Evolutionary conservation across 2,113 vertebrate species (phyloP).

Genomic region (Alexandromys fortis): DNA sequence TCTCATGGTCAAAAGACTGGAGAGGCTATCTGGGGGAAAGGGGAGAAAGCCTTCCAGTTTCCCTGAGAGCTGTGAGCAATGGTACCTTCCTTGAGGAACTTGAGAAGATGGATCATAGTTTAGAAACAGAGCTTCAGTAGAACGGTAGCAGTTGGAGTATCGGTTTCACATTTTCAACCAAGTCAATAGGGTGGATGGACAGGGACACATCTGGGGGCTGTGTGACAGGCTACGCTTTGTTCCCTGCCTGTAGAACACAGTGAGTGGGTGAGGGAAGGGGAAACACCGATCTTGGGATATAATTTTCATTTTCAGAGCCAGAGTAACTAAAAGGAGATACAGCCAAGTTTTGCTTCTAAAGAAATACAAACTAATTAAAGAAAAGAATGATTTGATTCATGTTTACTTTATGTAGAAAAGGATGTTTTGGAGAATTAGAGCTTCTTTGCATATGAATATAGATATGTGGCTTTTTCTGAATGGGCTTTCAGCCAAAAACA

Average conservation of each 20-base stretch:
- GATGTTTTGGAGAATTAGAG: conserved; percentile 33
- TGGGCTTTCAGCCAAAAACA: conserved; percentile 39
- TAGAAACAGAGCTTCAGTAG: background rate
- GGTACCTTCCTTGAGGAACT: background rate
- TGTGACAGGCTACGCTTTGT: background rate
- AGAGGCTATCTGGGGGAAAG: background rate
- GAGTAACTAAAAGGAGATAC: background rate
- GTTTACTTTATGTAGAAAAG: conserved; percentile 34
- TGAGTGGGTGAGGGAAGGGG: background rate
- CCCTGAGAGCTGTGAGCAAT: background rate
- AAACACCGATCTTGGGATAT: background rate
- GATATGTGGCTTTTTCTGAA: conserved; percentile 36
- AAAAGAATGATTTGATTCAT: background rate
- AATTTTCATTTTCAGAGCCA: conserved; percentile 41
- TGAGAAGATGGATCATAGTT: background rate
- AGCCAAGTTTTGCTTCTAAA: background rate
- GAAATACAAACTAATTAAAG: background rate
- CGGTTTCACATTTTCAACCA: background rate
- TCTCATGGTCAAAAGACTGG: background rate
- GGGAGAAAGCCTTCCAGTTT: background rate
- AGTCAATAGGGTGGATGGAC: background rate
- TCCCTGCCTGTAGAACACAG: background rate
- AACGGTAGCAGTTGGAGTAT: rapidly evolving
- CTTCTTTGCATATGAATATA: conserved; percentile 7
- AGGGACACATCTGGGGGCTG: background rate